Evolutionary conservation across 2,797 vertebrate genomes (phyloP), one percentile per base, ranked within the genome.

Genomic region (Chloroceryle amazona): DNA sequence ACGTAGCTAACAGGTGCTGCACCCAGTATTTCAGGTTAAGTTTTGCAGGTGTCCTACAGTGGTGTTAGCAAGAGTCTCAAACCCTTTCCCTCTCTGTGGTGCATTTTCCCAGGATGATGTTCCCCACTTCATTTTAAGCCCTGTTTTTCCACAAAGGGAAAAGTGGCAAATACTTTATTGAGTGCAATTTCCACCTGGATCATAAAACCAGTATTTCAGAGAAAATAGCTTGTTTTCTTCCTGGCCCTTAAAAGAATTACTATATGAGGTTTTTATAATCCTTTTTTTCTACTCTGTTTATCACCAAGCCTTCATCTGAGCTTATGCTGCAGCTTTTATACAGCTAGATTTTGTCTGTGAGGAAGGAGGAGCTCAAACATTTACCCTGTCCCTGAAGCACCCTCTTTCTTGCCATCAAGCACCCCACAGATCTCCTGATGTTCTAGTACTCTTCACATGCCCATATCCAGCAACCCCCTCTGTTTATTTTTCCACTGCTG

Each of bases 1-100:
- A 14, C 1, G 0, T 6, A 16, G 9, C 8, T 41, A 33, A 20
- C 13, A 1, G 14, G 14, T 11, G 6, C 3, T 35, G 41, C 9
- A 51, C 31, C 9, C 37, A 1, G 18, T 7, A 17, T 31, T 31
- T 55, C 62, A 44, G 54, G 23, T 61, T 29, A 65, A 16, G 26
- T 81, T 73, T 54, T 65, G 49, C 11, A 1, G 2, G 4, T 14
- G 3, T 29, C 19, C 44, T 61, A 7, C 33, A 31, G 6, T 0
- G 0, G 1, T 13, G 13, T n/a, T 20, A 18, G 4, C 26, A 10
- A 74, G 33, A 33, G 12, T 3, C 33, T 61, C 33, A 74, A 44
- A 9, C 7, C 25, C 4, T 28, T 42, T 57, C 28, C 51, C 5
- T 42, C 80, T 44, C 42, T 80, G 44, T 10, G 25, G 6, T 28